Base-by-base conservation (phyloP, 2,888 invertebrate species). In the Agonopterix arenella region DNA sequence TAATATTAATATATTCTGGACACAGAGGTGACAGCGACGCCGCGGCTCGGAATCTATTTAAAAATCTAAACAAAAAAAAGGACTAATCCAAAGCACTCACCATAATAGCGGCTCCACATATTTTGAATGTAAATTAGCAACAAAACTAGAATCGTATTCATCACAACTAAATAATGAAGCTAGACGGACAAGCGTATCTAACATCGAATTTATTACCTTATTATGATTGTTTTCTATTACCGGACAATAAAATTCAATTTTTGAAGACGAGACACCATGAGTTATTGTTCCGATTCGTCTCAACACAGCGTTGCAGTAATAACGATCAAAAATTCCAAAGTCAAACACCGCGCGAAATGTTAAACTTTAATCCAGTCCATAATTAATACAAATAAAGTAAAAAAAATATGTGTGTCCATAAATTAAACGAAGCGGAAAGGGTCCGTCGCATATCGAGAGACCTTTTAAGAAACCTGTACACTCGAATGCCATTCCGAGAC, bases 391-490 rank as follows among this genome's bases (percentile, higher is more conserved):
- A 84, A 83, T 68, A 76, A 83, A 84, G 68, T 59, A 80, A 80
- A 76, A 78, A n/a, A 40, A 77, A 66, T 67, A 64, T 64, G 62
- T 62, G 69, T 65, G 71, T 63, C 80, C 82, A 85, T 89, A 86
- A 86, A 88, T 89, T 85, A 86, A 83, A 62, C 64, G 73, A 77
- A 76, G 76, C 86, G 88, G 86, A 89, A 88, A 88, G 80, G 83
- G 75, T 75, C 80, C 76, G 74, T 75, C 79, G 82, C 80, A 81
- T 84, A 85, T 84, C 84, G 84, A 73, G 65, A 77, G 79, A 79
- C 85, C 85, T 86, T 88, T 85, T 84, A 84, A 85, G 84, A 84
- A 81, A 86, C 84, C 84, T 85, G 85, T 83, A 84, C 88, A 84
- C 74, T 80, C 74, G 69, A 73, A 89, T 86, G 83, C 89, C 89